These are phyloP conservation scores for Salvelinus namaycush DNA, from an alignment of 2,113 vertebrate genomes.

Conservation along the genomic window DNA sequence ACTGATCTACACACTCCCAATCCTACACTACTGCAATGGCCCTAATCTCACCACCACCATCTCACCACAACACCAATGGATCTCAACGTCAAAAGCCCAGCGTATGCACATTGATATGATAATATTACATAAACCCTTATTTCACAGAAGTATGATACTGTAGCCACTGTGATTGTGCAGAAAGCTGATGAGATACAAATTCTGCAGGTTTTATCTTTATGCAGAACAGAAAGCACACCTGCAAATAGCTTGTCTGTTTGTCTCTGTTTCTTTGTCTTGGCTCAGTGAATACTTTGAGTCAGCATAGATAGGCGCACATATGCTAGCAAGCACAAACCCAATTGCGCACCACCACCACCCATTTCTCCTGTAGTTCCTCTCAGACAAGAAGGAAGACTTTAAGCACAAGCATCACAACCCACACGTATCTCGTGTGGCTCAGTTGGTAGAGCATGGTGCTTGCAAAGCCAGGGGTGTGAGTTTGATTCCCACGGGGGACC, in stretches of 20 bases:
- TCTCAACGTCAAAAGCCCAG: not conserved
- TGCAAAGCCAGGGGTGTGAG: too few relatives aligned
- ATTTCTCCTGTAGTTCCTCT: not conserved
- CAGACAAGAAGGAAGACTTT: not conserved
- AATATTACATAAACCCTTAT: not conserved
- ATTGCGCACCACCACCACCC: not conserved
- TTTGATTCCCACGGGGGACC: too few relatives aligned
- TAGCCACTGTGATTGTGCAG: not conserved
- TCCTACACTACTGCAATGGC: not conserved
- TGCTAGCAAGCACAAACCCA: not conserved
- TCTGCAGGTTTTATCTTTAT: not conserved
- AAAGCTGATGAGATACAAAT: too few relatives aligned
- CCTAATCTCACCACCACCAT: too few relatives aligned
- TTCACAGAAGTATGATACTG: not conserved
- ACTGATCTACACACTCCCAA: not conserved
- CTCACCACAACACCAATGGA: too few relatives aligned
- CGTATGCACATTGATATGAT: not conserved
- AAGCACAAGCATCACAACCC: conserved; percentile 1
- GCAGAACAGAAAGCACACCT: not conserved
- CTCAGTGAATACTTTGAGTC: not conserved
- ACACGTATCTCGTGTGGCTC: too few relatives aligned
- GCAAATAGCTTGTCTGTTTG: not conserved
- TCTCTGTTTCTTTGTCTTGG: not conserved
- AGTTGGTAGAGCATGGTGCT: too few relatives aligned
- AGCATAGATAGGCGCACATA: not conserved